Base-by-base conservation (phyloP, 2,888 invertebrate genomes). In the Aspidiotus destructor region DNA sequence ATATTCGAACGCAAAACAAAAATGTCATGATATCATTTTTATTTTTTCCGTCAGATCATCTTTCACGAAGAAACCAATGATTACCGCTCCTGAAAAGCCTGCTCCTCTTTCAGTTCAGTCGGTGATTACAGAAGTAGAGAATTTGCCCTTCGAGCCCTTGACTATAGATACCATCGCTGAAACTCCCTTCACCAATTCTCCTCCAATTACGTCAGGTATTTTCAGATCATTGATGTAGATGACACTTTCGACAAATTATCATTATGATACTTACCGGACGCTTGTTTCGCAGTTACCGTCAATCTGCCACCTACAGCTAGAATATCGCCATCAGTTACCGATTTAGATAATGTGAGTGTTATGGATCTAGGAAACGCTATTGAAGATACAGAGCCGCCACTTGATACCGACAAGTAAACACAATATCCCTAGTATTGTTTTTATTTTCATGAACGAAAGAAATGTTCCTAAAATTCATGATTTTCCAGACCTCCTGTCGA, bases 401-500 rank as follows among this genome's bases (percentile, higher is more conserved):
- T 58, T 7, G 58, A 44, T 28, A 55, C 42, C 13, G 65, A 65
- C 13, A 65, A 65, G 65, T 65, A 60, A 57, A 58, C 52, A 16
- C 17, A 42, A 41, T 48, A n/a, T 28, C 28, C 28, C 28, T 5
- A 28, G 28, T 28, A 13, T 9, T 54, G n/a, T 13, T 11, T 9
- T 11, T n/a, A 11, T 58, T 58, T 13, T 13, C 2, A 57, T 7
- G 1, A 15, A 40, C 9, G 15, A 60, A 40, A 60, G 13, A 62
- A 60, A 60, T 42, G 8, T 16, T 7, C 40, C 40, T 8, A n/a
- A 13, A 52, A 68, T 61, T 53, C 11, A 48, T 48, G 11, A 11
- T 70, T 40, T 73, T 73, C 41, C 72, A 77, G 77, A 68, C 72
- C 73, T 57, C 76, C 80, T 8, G 81, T 83, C 17, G 80, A 83